These are phyloP conservation scores for Recurvirostra avosetta DNA, from an alignment of 2,113 vertebrate species.

Conservation along the genomic window DNA sequence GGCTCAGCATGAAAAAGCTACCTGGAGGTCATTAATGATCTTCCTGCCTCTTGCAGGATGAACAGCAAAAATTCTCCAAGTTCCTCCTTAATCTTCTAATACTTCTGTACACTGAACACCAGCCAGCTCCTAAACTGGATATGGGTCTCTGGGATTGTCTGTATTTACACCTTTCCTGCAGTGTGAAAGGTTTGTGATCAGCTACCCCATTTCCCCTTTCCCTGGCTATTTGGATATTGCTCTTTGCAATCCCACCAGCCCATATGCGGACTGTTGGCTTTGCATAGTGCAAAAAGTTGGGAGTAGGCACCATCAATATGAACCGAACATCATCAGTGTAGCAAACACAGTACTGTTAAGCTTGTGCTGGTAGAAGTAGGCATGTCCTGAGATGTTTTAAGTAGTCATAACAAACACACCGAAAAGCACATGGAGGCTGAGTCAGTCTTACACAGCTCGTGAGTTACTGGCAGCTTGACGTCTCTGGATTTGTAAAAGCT, in stretches of 20 bases:
- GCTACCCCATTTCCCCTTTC: neutral
- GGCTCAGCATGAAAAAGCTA: conserved; percentile 4
- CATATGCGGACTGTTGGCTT: neutral
- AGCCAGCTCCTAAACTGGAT: neutral
- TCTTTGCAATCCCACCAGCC: neutral
- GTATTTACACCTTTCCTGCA: neutral
- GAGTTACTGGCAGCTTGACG: conserved; percentile 29
- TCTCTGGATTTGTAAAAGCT: conserved; percentile 28
- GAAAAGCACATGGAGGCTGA: conserved; percentile 36
- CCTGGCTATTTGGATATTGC: neutral
- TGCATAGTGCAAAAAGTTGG: neutral
- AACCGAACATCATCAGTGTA: neutral
- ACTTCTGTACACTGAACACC: neutral
- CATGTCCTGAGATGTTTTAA: neutral
- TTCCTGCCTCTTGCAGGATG: neutral
- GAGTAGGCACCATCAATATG: neutral
- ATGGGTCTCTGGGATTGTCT: neutral
- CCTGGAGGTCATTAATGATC: neutral
- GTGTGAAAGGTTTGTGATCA: neutral
- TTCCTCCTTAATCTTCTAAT: neutral
- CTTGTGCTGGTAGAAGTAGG: neutral
- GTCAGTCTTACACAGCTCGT: conserved; percentile 37
- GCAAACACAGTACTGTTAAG: neutral
- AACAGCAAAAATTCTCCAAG: neutral
- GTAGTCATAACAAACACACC: neutral